Evolutionary conservation across 2,888 invertebrate species (phyloP).

Genomic region (Odontocerum albicorne): DNA sequence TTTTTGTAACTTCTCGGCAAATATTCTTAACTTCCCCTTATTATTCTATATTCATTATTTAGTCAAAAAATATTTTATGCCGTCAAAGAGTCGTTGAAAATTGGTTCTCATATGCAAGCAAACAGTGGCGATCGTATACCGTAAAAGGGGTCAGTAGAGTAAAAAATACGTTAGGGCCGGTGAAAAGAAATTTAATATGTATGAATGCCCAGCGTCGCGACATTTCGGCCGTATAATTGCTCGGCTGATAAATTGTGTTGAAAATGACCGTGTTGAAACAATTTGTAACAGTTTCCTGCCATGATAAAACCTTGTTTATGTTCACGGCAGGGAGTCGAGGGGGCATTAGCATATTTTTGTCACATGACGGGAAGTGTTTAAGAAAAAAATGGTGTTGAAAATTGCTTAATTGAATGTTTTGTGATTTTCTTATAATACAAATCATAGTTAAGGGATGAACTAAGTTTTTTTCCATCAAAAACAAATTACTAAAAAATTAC

Average conservation of each 20-base stretch:
- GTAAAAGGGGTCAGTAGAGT: slow-evolving; percentile 13
- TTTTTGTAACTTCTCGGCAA: no score
- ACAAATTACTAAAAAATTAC: no score
- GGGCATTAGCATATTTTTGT: slow-evolving; percentile 18
- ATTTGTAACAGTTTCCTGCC: slow-evolving; percentile 58
- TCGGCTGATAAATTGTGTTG: slow-evolving; percentile 55
- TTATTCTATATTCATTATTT: no score
- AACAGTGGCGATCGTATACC: no score
- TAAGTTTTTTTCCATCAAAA: no score
- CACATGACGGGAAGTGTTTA: slow-evolving; percentile 5
- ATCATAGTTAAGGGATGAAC: no score
- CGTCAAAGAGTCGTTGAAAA: no score
- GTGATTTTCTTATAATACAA: no score
- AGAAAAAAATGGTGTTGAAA: slow-evolving; percentile 1
- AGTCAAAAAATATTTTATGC: no score
- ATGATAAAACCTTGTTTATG: slow-evolving; percentile 1
- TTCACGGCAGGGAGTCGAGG: slow-evolving; percentile 6
- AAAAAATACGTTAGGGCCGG: slow-evolving; percentile 24
- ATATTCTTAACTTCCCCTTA: no score
- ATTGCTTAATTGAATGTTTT: no score
- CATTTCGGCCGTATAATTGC: slow-evolving; percentile 47
- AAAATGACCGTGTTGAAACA: slow-evolving; percentile 49
- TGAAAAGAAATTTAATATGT: slow-evolving; percentile 33
- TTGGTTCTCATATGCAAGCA: slow-evolving; percentile 7
- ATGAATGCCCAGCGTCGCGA: slow-evolving; percentile 24